Evolutionary conservation across 2,797 vertebrate genomes (phyloP).

Genomic region (Tinamus major): DNA sequence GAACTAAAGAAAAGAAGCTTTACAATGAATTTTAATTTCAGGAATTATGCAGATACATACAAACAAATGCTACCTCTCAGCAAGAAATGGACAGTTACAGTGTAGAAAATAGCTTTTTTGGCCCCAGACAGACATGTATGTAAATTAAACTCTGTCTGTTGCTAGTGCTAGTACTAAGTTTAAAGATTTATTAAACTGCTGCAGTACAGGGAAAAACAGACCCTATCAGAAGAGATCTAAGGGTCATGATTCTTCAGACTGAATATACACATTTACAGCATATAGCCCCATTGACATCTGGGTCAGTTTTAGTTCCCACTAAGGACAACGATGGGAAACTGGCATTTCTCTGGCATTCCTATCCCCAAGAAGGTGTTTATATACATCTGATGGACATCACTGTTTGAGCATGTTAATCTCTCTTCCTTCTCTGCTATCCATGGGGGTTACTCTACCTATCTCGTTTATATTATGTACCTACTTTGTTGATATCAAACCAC

Average conservation of each 20-base stretch:
- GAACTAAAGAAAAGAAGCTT: background rate
- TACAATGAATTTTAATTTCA: conserved; percentile 59
- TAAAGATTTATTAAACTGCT: background rate
- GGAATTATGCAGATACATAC: conserved; percentile 20
- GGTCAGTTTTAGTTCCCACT: background rate
- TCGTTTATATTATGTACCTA: background rate
- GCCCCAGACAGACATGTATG: background rate
- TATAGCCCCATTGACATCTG: background rate
- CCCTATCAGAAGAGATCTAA: background rate
- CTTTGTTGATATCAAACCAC: background rate
- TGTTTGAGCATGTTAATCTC: background rate
- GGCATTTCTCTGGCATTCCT: background rate
- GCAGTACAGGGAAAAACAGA: background rate
- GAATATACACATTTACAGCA: background rate
- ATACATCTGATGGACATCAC: background rate
- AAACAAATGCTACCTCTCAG: conserved; percentile 44
- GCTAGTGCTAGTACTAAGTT: background rate
- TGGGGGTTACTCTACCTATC: background rate
- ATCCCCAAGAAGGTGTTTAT: background rate
- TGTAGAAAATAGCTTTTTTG: conserved; percentile 23
- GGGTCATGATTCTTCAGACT: background rate
- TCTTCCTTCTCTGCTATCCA: background rate
- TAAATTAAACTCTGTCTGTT: background rate
- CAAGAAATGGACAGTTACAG: background rate
- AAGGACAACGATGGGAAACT: background rate